Evolutionary conservation across 2,797 vertebrate species (phyloP), one percentile per base, ranked within the genome.

Genomic region (Halcyon leucocephala): DNA sequence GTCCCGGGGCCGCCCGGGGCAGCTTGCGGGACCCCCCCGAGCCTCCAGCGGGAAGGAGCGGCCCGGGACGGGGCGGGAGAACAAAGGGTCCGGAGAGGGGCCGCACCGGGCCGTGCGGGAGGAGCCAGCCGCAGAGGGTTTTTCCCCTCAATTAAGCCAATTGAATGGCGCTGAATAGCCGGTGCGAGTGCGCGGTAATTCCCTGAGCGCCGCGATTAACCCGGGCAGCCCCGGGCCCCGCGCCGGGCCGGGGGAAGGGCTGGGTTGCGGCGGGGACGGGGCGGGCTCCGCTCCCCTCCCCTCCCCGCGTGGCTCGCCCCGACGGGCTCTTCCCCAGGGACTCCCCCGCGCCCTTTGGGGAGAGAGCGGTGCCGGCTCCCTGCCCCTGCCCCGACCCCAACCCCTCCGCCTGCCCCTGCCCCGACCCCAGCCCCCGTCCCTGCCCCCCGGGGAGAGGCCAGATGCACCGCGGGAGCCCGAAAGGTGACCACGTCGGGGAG

Each of bases 71-170:
- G 78, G 80, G 2, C 66, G 52, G 90, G 57, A 44, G 95, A 76
- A 96, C 95, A 96, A 96, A 94, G 91, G 82, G 79, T 26, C 78
- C 92, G 78, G 84, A 71, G 61, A 22, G 65, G 83, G 72, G 65
- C 87, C 46, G 67, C 85, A 72, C 73, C 82, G 89, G 89, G 84
- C 71, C 19, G 52, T 9, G 89, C 90, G 80, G 89, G 93, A 57
- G 93, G 89, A 77, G 82, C 89, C 60, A 20, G 91, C 95, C 86
- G 71, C 82, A 79, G 78, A 80, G 86, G 89, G 83, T 64, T 97
- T 97, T 98, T 97, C 97, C 97, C 97, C 98, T 98, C 97, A 97
- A 98, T 98, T 98, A 98, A 97, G 96, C 97, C 96, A 84, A 95
- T 66, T 98, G 97, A 98, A 97, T 97, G 95, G 91, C 61, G 41